Evolutionary conservation across 2,888 invertebrate genomes (phyloP).

Genomic region (Callimorpha dominula): DNA sequence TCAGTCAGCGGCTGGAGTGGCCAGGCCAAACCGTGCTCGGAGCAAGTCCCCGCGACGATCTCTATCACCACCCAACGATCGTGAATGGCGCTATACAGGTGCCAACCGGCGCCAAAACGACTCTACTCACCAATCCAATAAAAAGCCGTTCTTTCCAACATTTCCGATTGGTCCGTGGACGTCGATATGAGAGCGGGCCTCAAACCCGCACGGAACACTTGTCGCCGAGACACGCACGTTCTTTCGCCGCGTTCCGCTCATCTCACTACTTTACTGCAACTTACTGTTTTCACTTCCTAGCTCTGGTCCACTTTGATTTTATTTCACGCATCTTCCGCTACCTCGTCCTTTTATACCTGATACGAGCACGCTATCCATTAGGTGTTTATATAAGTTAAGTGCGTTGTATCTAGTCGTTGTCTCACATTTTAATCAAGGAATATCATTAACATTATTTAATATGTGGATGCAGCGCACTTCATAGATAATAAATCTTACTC

Average conservation of each 20-base stretch:
- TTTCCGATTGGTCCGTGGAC: constrained; percentile 61
- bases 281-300: constrained; percentile 80
- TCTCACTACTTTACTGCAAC: constrained; percentile 83
- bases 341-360: constrained; percentile 75
- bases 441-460: constrained; percentile 1
- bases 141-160: constrained; percentile 26
- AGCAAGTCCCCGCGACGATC: constrained; percentile 95
- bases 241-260: constrained; percentile 78
- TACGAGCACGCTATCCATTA: constrained; percentile 78
- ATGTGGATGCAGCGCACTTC: constrained; percentile 39
- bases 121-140: constrained; percentile 59
- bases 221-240: constrained; percentile 77
- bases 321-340: constrained; percentile 79
- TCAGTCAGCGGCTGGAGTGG: constrained; percentile 93
- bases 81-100: constrained; percentile 88
- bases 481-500: constrained; percentile 29
- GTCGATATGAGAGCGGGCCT: constrained; percentile 63
- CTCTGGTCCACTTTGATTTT: constrained; percentile 76
- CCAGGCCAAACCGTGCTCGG: constrained; percentile 85
- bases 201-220: constrained; percentile 86
- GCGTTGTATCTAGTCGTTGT: constrained; percentile 51
- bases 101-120: constrained; percentile 67
- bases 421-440: constrained; percentile 3
- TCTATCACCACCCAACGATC: constrained; percentile 92
- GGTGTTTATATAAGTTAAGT: constrained; percentile 46